A percentile compares a stretch with the other conserved stretches of the same genome.
These are phyloP conservation scores for Paratrypauchen microcephalus DNA, from an alignment of 2,797 vertebrate species.

Conservation along the genomic window DNA sequence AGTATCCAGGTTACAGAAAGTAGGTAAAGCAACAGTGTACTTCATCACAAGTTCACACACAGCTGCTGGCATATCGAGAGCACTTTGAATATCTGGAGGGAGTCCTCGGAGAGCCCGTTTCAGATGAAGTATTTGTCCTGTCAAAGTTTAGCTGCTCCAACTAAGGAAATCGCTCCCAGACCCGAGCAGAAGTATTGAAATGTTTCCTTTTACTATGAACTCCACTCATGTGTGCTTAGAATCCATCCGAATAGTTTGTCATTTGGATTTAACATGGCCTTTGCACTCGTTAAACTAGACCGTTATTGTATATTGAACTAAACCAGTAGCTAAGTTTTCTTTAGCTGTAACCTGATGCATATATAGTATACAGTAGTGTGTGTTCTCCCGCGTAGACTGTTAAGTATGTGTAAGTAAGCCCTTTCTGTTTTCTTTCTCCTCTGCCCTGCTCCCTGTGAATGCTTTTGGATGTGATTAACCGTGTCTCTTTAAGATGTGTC, in stretches of 20 bases:
- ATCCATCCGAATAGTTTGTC: conserved; percentile 92
- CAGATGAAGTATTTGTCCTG: conserved; percentile 17
- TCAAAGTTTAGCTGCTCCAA: conserved; percentile 12
- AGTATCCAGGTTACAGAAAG: conserved; percentile 35
- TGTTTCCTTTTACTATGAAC: conserved; percentile 18
- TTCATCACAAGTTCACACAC: conserved; percentile 45
- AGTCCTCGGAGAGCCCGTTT: conserved; percentile 35
- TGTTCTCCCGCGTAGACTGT: conserved; percentile 87
- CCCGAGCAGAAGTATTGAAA: neutral
- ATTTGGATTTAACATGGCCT: conserved; percentile 83
- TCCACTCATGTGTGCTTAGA: conserved; percentile 70
- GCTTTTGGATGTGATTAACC: conserved; percentile 98
- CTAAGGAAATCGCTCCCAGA: conserved; percentile 18
- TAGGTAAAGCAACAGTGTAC: conserved; percentile 38
- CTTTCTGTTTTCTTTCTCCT: conserved; percentile 87
- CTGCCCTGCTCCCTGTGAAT: conserved; percentile 89
- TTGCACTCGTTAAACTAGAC: conserved; percentile 68
- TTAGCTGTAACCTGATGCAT: conserved; percentile 78
- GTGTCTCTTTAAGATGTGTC: conserved; percentile 97
- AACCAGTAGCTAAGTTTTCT: conserved; percentile 84
- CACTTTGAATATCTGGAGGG: conserved; percentile 33
- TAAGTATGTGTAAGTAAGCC: conserved; percentile 96
- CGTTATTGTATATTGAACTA: conserved; percentile 58
- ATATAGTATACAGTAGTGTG: conserved; percentile 88
- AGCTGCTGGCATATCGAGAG: conserved; percentile 55